Evolutionary conservation across 2,113 vertebrate genomes (phyloP), one percentile per base, ranked within the genome.

Genomic region (Chauna torquata): DNA sequence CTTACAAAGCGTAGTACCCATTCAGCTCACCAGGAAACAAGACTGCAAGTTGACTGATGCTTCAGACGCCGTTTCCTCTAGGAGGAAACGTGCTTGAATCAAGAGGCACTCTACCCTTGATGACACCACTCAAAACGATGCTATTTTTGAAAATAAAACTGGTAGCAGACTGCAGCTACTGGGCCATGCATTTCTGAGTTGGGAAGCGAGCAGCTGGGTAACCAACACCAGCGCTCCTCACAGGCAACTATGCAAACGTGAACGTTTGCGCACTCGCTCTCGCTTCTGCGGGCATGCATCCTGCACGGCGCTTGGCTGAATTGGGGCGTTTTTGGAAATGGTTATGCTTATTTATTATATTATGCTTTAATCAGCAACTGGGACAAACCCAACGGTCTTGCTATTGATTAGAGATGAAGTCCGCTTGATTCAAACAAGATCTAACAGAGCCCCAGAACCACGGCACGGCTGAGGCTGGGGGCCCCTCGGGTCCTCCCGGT

Each of bases 41-140:
- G 18, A 59, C 6, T 32, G 38, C 30, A 7, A 38, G 30, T 19
- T 3, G 12, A 40, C 0, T 0, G n/a, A 23, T 12, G 42, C 54
- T 78, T 61, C 59, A 3, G 2, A 59, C 1, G 7, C 10, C 8
- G 11, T 6, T 57, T 17, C 18, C 72, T 28, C 22, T 0, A 5
- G 36, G 55, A 59, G 34, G 28, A 45, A 88, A 70, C 9, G 45
- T 22, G 28, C 25, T 27, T 22, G 65, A 20, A 40, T 32, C 44
- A 17, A 17, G 30, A 27, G 30, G 58, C 20, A 25, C 8, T 7
- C 50, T 3, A 14, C 30, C 25, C 19, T 36, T 4, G 1, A 38
- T 4, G 1, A 38, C 1, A 4, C 50, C 71, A 70, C 38, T 23
- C 25, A 27, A 45, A 59, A 12, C 1, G 2, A 28, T 44, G 17